phyloP scores from a whole-genome alignment of 2,888 invertebrate genomes.

The Chouioia cunea region DNA sequence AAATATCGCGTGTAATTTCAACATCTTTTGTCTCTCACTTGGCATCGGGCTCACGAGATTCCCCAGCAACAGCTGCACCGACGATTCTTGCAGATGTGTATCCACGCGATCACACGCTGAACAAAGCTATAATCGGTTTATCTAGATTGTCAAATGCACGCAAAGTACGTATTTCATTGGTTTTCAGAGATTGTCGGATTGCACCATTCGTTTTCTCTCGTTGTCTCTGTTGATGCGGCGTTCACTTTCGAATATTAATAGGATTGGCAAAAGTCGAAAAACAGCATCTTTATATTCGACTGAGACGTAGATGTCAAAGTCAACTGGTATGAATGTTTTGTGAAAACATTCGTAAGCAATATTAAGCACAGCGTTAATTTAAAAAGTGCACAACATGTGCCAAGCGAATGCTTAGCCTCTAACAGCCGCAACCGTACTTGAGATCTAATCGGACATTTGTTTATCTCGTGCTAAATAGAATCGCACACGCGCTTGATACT shows the following conservation, averaged over 20 bases:
- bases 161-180: too few relatives aligned
- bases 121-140: too few relatives aligned
- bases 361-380: constrained; percentile 15
- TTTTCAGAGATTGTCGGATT: too few relatives aligned
- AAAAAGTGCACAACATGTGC: neutral
- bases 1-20: constrained; percentile 17
- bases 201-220: too few relatives aligned
- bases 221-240: too few relatives aligned
- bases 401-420: constrained; percentile 7
- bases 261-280: too few relatives aligned
- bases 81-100: neutral
- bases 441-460: constrained; percentile 14
- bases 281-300: too few relatives aligned
- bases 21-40: constrained; percentile 32
- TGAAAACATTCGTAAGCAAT: constrained; percentile 5
- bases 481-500: constrained; percentile 4
- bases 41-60: neutral
- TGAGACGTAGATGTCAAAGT: too few relatives aligned
- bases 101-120: neutral
- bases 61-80: constrained; percentile 7
- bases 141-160: too few relatives aligned
- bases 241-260: too few relatives aligned
- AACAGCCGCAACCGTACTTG: constrained; percentile 1
- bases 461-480: constrained; percentile 29
- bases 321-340: too few relatives aligned